Evolutionary conservation across 2,888 invertebrate genomes (phyloP).

Genomic region (Octodonta nipae): DNA sequence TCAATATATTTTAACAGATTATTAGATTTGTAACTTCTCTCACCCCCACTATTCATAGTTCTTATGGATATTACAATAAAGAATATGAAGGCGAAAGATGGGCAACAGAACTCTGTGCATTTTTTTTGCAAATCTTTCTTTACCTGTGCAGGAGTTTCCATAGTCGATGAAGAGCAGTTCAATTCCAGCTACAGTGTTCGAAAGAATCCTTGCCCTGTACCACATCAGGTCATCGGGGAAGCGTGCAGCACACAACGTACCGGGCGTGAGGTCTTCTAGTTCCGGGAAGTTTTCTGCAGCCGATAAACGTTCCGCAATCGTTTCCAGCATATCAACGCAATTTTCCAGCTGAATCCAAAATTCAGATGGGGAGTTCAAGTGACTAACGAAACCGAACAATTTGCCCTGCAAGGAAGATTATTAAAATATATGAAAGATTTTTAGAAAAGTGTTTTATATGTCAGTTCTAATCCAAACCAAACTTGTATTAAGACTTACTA

Average conservation of each 20-base stretch:
- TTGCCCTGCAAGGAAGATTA: no score
- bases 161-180: slow-evolving; percentile 57
- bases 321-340: slow-evolving; percentile 43
- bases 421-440: no score
- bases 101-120: no score
- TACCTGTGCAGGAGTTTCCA: slow-evolving; percentile 52
- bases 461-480: no score
- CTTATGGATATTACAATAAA: no score
- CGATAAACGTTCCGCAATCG: slow-evolving; percentile 45
- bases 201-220: slow-evolving; percentile 51
- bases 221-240: slow-evolving; percentile 52
- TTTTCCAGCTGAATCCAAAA: slow-evolving; percentile 64
- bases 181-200: slow-evolving; percentile 41
- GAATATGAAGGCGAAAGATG: no score
- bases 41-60: no score
- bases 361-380: slow-evolving; percentile 52
- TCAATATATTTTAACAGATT: no score
- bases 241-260: slow-evolving; percentile 50
- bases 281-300: slow-evolving; percentile 39
- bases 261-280: slow-evolving; percentile 42
- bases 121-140: no score
- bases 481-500: no score
- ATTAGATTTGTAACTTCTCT: no score
- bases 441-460: no score
- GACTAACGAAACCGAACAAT: slow-evolving; percentile 47